Base-by-base conservation (phyloP, 2,888 invertebrate species). In the Tetragonula carbonaria region DNA sequence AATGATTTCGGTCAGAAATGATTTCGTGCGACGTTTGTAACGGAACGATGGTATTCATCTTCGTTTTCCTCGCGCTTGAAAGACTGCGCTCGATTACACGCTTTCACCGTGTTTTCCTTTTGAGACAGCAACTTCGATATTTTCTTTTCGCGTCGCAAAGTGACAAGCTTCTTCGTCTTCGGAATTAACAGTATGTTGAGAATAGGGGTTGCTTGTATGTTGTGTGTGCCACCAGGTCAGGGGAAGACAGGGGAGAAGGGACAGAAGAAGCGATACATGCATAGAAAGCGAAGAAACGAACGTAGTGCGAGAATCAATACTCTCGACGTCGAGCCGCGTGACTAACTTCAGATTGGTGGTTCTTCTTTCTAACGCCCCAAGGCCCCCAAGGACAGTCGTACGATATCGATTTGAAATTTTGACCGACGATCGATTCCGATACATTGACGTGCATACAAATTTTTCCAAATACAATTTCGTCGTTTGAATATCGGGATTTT, bases 261-360 rank as follows among this genome's bases (percentile, higher is more conserved):
- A 18, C 45, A 8, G 18, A 2, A 62, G 66, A 62, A 72, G 33
- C 72, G n/a, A 79, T 68, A 45, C 81, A 67, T 68, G 72, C 59
- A 76, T 65, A 65, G 63, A 73, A 76, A 78, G 73, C 76, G 78
- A 65, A 74, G 71, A 80, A 82, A 86, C 66, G 77, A 81, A 70
- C 68, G 65, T 71, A 85, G 75, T 85, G 85, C 80, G 88, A 81
- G 91, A 91, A 91, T 91, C 91, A 91, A 91, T 91, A 91, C 90
- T 87, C 87, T 84, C 80, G 81, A 73, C 87, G 53, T 63, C 55
- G 73, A 86, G 86, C 75, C 79, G 70, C 65, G 86, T 80, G 74
- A 81, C 88, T 77, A 87, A 86, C 88, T 88, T 88, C 88, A 87
- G 85, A 79, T 80, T 65, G 68, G 70, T 65, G 68, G 70, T 88